phyloP scores from a whole-genome alignment of 1,140 invertebrate species.

The Penaeus indicus region DNA sequence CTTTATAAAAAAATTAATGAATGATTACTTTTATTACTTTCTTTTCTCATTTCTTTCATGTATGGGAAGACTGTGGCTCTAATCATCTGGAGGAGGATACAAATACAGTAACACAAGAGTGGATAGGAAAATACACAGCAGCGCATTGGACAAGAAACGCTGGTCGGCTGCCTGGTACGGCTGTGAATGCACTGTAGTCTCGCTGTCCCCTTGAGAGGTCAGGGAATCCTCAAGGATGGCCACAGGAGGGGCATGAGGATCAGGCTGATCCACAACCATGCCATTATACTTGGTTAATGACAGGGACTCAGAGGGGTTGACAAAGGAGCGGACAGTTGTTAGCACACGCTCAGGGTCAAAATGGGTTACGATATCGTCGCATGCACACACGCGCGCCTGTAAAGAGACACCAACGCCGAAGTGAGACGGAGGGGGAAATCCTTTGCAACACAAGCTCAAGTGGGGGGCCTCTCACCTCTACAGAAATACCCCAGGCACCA shows the following conservation, averaged over 20 bases:
- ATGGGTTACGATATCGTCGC: slow-evolving; percentile 62
- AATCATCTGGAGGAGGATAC: slow-evolving; percentile 57
- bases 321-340: slow-evolving; percentile 62
- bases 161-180: slow-evolving; percentile 50
- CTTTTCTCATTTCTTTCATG: not conserved
- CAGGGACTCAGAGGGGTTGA: slow-evolving; percentile 63
- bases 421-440: slow-evolving; percentile 40
- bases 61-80: slow-evolving; percentile 34
- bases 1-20: no score
- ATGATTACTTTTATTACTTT: no score
- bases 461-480: slow-evolving; percentile 23
- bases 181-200: slow-evolving; percentile 37
- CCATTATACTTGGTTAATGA: slow-evolving; percentile 56
- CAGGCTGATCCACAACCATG: slow-evolving; percentile 39
- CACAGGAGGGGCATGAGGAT: slow-evolving; percentile 32
- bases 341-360: slow-evolving; percentile 61
- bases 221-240: slow-evolving; percentile 37
- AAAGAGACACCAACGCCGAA: slow-evolving; percentile 56
- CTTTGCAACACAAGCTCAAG: slow-evolving; percentile 38
- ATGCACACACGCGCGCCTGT: slow-evolving; percentile 62
- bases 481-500: no score
- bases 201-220: slow-evolving; percentile 25
- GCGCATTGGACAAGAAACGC: slow-evolving; percentile 53
- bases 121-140: slow-evolving; percentile 61
- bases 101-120: slow-evolving; percentile 58